Evolutionary conservation across 2,888 invertebrate genomes (phyloP), one percentile per base, ranked within the genome.

Genomic region (Altica lythri): DNA sequence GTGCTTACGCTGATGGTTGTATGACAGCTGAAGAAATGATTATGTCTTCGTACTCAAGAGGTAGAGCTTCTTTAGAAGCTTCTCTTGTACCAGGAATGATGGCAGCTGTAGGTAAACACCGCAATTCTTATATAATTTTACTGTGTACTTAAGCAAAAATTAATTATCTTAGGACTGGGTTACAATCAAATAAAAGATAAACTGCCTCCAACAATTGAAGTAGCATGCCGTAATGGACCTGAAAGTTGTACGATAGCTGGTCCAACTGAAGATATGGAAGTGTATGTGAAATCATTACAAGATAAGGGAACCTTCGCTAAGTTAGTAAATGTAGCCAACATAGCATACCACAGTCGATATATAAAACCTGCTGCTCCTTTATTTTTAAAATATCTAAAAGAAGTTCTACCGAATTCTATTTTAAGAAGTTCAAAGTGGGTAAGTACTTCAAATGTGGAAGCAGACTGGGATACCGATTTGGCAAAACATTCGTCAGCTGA

Each of bases 1-100:
- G 97, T 75, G 95, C 92, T 0, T 97, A 97, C 77, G 95, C 94
- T 1, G 97, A 97, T 74, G 93, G 92, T 0, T 90, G 92, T 63
- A 83, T 96, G 63, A 91, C 92, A 0, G 85, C 88, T 0, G 90
- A 93, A 68, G 89, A 95, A 77, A 89, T 91, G 80, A 86, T 95
- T 54, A 75, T 92, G 5, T 83, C 88, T 0, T 89, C 95, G 0
- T 94, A 93, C 75, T 89, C 88, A 73, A 81, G 94, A 67, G 93
- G 92, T 1, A 79, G 83, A 55, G 88, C 89, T 1, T 88, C 89
- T 17, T 72, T 87, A 9, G 88, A 90, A 62, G 83, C 86, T 0
- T 79, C 81, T 2, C 79, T 89, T 64, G 84, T 89, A 59, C 79
- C 77, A 49, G 92, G 92, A 42, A 88, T 89, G 19, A 95, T 95